These are phyloP conservation scores for Lasioglossum marginatum DNA, from an alignment of 2,888 invertebrate genomes.

Conservation along the genomic window DNA sequence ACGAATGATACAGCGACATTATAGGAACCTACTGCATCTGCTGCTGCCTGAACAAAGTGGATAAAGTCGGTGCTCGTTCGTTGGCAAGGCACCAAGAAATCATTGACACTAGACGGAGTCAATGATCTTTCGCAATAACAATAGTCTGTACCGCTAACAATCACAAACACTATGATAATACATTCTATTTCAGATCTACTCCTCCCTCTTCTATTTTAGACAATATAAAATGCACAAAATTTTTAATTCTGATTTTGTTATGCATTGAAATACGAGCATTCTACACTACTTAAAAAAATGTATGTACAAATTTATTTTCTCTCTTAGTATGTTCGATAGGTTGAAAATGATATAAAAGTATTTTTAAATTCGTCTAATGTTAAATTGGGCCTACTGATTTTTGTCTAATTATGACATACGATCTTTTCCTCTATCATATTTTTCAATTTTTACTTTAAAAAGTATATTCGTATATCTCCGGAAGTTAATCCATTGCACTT, in stretches of 20 bases:
- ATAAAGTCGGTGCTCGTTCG: conserved; percentile 32
- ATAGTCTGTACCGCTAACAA: not conserved
- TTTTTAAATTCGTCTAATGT: too few relatives aligned
- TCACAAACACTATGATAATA: not conserved
- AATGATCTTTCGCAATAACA: not conserved
- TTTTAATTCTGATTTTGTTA: not conserved
- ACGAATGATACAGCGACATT: conserved; percentile 31
- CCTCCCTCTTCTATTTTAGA: not conserved
- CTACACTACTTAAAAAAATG: not conserved
- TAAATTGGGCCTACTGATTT: too few relatives aligned
- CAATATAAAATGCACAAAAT: not conserved
- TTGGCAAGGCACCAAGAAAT: conserved; percentile 1
- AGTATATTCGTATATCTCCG: too few relatives aligned
- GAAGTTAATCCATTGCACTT: too few relatives aligned
- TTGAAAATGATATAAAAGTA: too few relatives aligned
- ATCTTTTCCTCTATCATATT: too few relatives aligned
- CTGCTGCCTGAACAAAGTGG: conserved; percentile 53
- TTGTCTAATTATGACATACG: too few relatives aligned
- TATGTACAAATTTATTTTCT: too few relatives aligned
- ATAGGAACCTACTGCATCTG: conserved; percentile 55
- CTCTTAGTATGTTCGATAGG: too few relatives aligned
- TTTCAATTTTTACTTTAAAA: too few relatives aligned
- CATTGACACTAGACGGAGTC: not conserved
- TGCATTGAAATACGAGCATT: not conserved
- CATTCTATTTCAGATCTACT: not conserved